Evolutionary conservation across 2,888 invertebrate species (phyloP).

Genomic region (Craniophora ligustri): DNA sequence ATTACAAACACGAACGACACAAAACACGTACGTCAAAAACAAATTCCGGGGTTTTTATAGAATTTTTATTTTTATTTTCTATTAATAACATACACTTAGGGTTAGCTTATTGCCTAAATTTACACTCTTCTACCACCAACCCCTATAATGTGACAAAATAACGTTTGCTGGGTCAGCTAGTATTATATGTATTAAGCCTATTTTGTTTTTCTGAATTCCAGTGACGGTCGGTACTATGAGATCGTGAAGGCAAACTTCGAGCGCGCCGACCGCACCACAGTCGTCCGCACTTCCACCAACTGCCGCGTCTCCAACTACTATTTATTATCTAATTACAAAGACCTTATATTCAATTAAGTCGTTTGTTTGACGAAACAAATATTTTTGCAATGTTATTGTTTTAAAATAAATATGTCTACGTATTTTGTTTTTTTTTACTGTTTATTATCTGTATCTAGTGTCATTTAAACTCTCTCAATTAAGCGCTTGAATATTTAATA

Average conservation of each 20-base stretch:
- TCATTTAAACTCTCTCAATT: no score
- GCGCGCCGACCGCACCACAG: slow-evolving; percentile 98
- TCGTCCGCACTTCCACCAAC: slow-evolving; percentile 98
- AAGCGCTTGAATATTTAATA: no score
- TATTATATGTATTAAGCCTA: not conserved
- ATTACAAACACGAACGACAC: no score
- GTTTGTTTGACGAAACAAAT: slow-evolving; percentile 17
- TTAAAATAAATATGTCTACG: slow-evolving; percentile 31
- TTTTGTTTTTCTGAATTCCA: slow-evolving; percentile 76
- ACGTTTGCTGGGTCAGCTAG: no score
- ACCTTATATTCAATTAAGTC: slow-evolving; percentile 96
- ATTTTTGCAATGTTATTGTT: slow-evolving; percentile 31
- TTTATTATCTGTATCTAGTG: no score
- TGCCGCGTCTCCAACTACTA: slow-evolving; percentile 98
- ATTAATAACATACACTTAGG: no score
- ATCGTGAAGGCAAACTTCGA: slow-evolving; percentile 99
- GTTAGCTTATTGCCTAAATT: no score
- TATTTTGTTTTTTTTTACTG: not conserved
- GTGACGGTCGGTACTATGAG: slow-evolving; percentile 99
- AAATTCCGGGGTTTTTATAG: no score
- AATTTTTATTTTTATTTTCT: no score
- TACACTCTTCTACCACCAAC: no score
- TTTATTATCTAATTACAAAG: slow-evolving; percentile 96
- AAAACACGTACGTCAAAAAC: no score
- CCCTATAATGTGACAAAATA: no score